Percentiles rank a stretch among this genome's conserved stretches.
Evolutionary conservation across 2,888 invertebrate species (phyloP).

Genomic region (Cyaniris semiargus): DNA sequence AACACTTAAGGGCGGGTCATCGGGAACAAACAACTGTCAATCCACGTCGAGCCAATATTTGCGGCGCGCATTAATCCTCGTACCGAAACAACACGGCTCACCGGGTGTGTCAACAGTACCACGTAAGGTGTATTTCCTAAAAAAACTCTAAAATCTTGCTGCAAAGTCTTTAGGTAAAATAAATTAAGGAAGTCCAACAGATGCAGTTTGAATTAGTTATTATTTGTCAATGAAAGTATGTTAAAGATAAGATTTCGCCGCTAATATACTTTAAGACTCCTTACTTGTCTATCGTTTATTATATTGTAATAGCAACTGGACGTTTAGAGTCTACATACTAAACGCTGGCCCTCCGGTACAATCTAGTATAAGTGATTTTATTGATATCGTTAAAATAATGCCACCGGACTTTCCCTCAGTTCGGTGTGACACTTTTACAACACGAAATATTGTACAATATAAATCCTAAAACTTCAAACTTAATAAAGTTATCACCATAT

Average conservation of each 20-base stretch:
- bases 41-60: conserved; percentile 79
- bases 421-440: not conserved
- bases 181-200: too few species aligned
- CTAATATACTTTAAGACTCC: not conserved
- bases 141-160: not conserved
- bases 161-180: too few species aligned
- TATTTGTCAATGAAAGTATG: not conserved
- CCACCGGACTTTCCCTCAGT: not conserved
- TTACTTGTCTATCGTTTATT: not conserved
- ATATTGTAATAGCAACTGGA: too few species aligned
- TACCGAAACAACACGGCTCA: conserved; percentile 48
- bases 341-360: not conserved
- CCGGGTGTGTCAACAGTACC: conserved; percentile 40
- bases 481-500: not conserved
- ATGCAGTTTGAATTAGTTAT: too few species aligned
- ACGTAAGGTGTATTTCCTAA: conserved; percentile 33
- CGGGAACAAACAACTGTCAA: conserved; percentile 80
- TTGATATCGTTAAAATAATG: not conserved
- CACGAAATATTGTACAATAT: not conserved
- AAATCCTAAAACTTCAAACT: not conserved
- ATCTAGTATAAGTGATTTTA: not conserved
- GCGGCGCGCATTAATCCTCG: conserved; percentile 77
- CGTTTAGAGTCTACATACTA: not conserved
- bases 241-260: not conserved
- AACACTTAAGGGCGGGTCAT: conserved; percentile 76